Evolutionary conservation across 2,888 invertebrate genomes (phyloP).

Genomic region (Cerceris ruficornis): DNA sequence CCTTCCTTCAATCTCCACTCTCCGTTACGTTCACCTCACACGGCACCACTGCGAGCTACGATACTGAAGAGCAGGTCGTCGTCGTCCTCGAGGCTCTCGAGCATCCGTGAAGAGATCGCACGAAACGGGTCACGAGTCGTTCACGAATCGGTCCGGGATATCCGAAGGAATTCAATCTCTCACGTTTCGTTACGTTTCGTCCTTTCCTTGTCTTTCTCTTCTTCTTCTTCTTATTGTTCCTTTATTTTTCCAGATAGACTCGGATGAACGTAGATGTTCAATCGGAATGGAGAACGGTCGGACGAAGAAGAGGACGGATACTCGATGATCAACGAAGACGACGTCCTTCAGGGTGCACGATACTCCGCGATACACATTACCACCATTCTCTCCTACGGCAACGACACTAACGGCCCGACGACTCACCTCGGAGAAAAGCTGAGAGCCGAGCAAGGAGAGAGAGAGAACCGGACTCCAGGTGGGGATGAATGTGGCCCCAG

Average conservation of each 20-base stretch:
- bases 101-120: conserved; percentile 50
- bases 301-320: not conserved
- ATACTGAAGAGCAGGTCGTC: conserved; percentile 34
- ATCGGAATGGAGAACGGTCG: conserved; percentile 5
- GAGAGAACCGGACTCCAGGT: conserved; percentile 63
- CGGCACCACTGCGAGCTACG: conserved; percentile 45
- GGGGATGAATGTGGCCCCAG: conserved; percentile 66
- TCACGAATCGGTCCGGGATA: conserved; percentile 34
- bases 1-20: conserved; percentile 34
- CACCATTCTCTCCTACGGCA: conserved; percentile 65
- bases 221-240: not conserved
- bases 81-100: conserved; percentile 40
- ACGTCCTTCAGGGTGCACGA: conserved; percentile 64
- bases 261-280: conserved; percentile 2
- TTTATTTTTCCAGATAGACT: not conserved
- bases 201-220: not conserved
- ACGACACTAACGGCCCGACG: conserved; percentile 66
- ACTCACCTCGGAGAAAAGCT: conserved; percentile 66
- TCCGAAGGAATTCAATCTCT: too few relatives aligned
- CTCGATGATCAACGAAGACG: conserved; percentile 25
- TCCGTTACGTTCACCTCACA: conserved; percentile 57
- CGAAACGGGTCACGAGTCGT: conserved; percentile 50
- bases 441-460: conserved; percentile 64
- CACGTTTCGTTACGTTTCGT: not conserved
- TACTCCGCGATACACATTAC: conserved; percentile 62